Evolutionary conservation across 2,888 invertebrate genomes (phyloP).

Genomic region (Acleris laterana): DNA sequence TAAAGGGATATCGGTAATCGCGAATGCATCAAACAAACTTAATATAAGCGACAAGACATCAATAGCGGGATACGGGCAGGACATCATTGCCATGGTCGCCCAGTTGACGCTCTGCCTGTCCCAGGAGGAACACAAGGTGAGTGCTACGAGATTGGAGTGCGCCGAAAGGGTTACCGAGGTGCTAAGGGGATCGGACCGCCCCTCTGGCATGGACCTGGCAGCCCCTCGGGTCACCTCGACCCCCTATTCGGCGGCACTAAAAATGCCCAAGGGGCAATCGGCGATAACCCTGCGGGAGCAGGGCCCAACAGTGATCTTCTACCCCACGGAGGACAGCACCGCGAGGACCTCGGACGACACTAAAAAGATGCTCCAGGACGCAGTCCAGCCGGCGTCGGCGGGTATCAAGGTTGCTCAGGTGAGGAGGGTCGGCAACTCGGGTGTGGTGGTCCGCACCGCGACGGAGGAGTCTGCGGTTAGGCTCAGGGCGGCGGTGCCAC

Average conservation of each 20-base stretch:
- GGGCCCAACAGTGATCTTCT: slow-evolving; percentile 34
- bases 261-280: not conserved
- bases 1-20: too few relatives aligned
- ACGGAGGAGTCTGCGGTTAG: slow-evolving; percentile 7
- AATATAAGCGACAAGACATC: not conserved
- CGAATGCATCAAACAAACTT: not conserved
- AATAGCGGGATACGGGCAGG: not conserved
- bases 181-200: not conserved
- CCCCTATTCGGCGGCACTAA: not conserved
- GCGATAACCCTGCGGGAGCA: not conserved
- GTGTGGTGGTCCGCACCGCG: too few relatives aligned
- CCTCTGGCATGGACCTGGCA: fast-evolving
- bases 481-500: slow-evolving; percentile 27
- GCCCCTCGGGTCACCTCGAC: not conserved
- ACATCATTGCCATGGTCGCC: not conserved
- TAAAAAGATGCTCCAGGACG: not conserved
- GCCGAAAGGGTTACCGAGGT: not conserved
- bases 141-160: not conserved
- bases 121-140: not conserved
- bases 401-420: slow-evolving; percentile 27
- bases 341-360: slow-evolving; percentile 36
- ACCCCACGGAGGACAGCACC: slow-evolving; percentile 18
- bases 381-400: fast-evolving
- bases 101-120: slow-evolving; percentile 15
- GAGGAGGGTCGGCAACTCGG: slow-evolving; percentile 36